Evolutionary conservation across 2,888 invertebrate species (phyloP).

Genomic region (Dicyrtomina minuta): DNA sequence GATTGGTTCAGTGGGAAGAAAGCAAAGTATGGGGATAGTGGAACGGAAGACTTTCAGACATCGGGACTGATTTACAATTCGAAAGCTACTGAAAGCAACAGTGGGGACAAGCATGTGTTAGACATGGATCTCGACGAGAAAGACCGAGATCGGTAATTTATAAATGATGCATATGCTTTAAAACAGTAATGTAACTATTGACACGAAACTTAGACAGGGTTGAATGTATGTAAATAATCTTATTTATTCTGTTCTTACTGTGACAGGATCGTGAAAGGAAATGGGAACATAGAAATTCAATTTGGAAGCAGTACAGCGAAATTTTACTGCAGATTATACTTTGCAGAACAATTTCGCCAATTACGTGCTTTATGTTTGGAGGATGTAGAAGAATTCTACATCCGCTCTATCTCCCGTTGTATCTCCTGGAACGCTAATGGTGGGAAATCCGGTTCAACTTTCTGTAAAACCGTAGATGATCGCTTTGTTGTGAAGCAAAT

Average conservation of each 20-base stretch:
- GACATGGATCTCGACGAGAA: constrained; percentile 35
- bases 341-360: constrained; percentile 85
- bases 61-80: constrained; percentile 13
- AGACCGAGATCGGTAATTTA: constrained; percentile 26
- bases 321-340: constrained; percentile 86
- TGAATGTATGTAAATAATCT: too few relatives aligned
- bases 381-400: constrained; percentile 72
- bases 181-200: not conserved
- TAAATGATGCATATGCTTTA: not conserved
- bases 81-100: not conserved
- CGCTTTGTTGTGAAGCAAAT: constrained; percentile 94
- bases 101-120: constrained; percentile 14
- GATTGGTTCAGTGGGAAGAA: constrained; percentile 15
- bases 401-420: constrained; percentile 82
- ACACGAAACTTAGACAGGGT: too few relatives aligned
- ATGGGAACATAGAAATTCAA: constrained; percentile 58
- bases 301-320: constrained; percentile 69
- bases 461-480: constrained; percentile 92
- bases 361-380: constrained; percentile 67
- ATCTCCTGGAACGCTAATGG: constrained; percentile 91
- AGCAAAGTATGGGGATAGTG: constrained; percentile 14
- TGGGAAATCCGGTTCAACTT: constrained; percentile 95
- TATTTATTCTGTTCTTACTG: not conserved
- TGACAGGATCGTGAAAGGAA: constrained; percentile 13
- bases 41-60: constrained; percentile 16